Evolutionary conservation across 2,888 invertebrate species (phyloP).

Genomic region (Noctua comes): DNA sequence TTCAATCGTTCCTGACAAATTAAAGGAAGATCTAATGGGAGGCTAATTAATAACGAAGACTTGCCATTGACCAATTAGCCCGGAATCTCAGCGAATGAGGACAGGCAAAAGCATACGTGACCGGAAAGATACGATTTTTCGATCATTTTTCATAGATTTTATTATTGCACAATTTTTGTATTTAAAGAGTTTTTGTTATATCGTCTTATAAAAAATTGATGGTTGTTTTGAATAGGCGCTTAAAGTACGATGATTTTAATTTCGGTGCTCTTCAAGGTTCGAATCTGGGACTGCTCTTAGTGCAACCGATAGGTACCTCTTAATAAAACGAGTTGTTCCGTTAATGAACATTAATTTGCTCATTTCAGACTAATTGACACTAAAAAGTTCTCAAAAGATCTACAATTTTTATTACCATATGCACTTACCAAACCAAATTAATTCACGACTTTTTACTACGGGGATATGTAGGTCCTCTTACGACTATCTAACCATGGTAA

Average conservation of each 20-base stretch:
- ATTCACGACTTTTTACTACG: neutral
- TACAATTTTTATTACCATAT: neutral
- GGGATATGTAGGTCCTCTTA: neutral
- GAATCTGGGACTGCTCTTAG: neutral
- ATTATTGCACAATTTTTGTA: conserved; percentile 16
- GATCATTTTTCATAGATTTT: conserved; percentile 30
- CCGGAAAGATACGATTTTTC: conserved; percentile 28
- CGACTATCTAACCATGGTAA: neutral
- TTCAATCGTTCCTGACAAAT: conserved; percentile 46
- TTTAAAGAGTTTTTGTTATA: neutral
- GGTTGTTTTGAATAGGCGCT: neutral
- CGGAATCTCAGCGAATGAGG: conserved; percentile 27
- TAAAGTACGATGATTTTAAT: neutral
- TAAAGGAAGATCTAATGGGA: conserved; percentile 35
- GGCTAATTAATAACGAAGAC: conserved; percentile 41
- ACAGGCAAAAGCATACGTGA: conserved; percentile 37
- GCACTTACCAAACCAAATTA: neutral
- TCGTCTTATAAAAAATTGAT: neutral
- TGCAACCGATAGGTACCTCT: neutral
- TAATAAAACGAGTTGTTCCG: neutral
- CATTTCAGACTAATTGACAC: neutral
- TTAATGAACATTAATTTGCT: neutral
- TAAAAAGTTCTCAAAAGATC: neutral
- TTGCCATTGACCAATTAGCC: conserved; percentile 44
- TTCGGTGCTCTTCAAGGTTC: conserved; percentile 1